Evolutionary conservation across 2,797 vertebrate species (phyloP), one percentile per base, ranked within the genome.

Genomic region (Atherinosoma microstoma): DNA sequence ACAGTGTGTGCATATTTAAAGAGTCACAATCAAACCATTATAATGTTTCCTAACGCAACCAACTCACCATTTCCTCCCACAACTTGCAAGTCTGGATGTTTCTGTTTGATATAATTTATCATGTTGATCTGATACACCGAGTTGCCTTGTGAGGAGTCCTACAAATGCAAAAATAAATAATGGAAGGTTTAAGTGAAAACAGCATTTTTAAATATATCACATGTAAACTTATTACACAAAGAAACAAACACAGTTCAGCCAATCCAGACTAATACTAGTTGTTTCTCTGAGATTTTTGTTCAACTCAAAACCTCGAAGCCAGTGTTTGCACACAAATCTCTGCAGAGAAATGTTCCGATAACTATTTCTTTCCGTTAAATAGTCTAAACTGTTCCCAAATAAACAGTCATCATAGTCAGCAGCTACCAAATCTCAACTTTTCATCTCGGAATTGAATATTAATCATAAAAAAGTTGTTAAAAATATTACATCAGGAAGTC

Each of bases 81-180:
- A 76, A 97, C 96, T 76, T 98, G 97, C 57, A 98, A 81, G 0
- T 97, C 96, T 27, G 94, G 92, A 83, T 97, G 90, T 76, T 97
- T 98, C 87, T 97, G 95, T 82, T 96, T 98, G 75, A 97, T 96
- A 74, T 96, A 97, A 83, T 95, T 94, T 20, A 98, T 96, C 95
- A 97, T 97, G 86, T 95, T 93, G 38, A 98, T 97, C 85, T 97
- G 97, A 89, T 96, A 98, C 45, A 97, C 95, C 0, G 97, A 98
- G 91, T 98, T 98, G 64, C 97, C 97, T 80, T 98, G 97, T 67
- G 97, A 97, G 0, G 97, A 98, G 85, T 98, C 97, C 97, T 97
- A 64, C 30, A 59, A 75, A 69, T 2, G 12, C n/a, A 61, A 7
- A 0, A 45, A 36, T 6, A 15, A 32, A n/a, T 42, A 2, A 68